phyloP scores from a whole-genome alignment of 1,140 invertebrate species.

The Drosophila tani region DNA sequence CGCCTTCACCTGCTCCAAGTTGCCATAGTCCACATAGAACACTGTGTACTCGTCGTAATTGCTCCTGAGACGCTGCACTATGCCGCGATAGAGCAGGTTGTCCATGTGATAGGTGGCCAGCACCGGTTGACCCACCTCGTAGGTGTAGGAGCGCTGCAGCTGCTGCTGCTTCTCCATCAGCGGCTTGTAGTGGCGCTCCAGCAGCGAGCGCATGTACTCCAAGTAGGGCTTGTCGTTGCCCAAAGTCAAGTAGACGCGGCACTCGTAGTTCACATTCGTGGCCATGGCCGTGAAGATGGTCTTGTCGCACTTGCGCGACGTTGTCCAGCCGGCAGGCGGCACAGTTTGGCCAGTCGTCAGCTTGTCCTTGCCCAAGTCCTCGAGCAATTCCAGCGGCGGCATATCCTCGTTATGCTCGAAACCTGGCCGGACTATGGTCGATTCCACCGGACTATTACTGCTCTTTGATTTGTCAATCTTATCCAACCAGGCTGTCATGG shows the following conservation, averaged over 20 bases:
- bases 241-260: conserved; percentile 86
- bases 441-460: not conserved
- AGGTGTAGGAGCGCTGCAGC: conserved; percentile 84
- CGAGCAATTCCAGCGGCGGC: conserved; percentile 46
- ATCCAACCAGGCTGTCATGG: not conserved
- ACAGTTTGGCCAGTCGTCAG: conserved; percentile 28
- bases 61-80: conserved; percentile 79
- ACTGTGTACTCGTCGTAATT: conserved; percentile 85
- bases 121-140: conserved; percentile 86
- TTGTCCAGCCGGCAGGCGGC: conserved; percentile 54
- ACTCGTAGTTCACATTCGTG: conserved; percentile 87
- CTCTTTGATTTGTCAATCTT: not conserved
- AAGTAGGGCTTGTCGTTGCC: conserved; percentile 84
- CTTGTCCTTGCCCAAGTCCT: conserved; percentile 29
- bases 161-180: conserved; percentile 48
- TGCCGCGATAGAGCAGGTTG: conserved; percentile 88
- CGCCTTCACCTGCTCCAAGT: conserved; percentile 86
- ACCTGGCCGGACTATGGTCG: rapidly evolving
- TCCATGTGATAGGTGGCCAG: conserved; percentile 88
- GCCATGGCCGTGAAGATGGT: conserved; percentile 85
- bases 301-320: conserved; percentile 55
- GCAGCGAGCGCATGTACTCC: conserved; percentile 84
- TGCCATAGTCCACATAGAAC: conserved; percentile 89
- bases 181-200: conserved; percentile 17
- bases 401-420: conserved; percentile 52